phyloP scores from a whole-genome alignment of 2,888 invertebrate species.

The Brachyptera risi region DNA sequence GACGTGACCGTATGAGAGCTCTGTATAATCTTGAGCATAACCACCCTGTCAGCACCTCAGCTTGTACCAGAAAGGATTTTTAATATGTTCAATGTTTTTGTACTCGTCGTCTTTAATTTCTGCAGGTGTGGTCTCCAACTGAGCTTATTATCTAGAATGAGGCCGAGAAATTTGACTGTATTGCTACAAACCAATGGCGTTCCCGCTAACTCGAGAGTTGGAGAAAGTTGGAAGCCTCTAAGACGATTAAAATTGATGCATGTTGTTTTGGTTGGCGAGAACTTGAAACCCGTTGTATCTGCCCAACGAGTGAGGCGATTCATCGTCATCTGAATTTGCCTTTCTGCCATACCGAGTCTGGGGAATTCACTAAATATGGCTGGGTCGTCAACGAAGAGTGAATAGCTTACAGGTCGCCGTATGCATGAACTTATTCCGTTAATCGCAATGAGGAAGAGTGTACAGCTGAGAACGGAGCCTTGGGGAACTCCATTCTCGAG shows the following conservation, averaged over 20 bases:
- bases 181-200: background rate
- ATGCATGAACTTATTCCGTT: too few species aligned
- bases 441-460: background rate
- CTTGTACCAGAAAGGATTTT: too few species aligned
- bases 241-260: background rate
- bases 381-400: background rate
- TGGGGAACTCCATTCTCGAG: conserved; percentile 23
- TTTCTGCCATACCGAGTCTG: background rate
- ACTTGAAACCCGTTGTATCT: background rate
- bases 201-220: background rate
- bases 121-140: background rate
- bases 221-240: background rate
- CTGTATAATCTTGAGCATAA: conserved; percentile 3
- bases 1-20: background rate
- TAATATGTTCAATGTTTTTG: background rate
- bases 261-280: background rate
- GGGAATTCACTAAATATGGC: too few species aligned
- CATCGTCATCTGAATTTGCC: background rate
- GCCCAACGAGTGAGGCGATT: background rate
- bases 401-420: background rate
- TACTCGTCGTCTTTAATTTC: background rate
- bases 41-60: too few species aligned
- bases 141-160: background rate
- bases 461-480: background rate
- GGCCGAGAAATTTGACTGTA: background rate